Base-by-base conservation (phyloP, 2,797 vertebrate genomes). In the Carcharodon carcharias region DNA sequence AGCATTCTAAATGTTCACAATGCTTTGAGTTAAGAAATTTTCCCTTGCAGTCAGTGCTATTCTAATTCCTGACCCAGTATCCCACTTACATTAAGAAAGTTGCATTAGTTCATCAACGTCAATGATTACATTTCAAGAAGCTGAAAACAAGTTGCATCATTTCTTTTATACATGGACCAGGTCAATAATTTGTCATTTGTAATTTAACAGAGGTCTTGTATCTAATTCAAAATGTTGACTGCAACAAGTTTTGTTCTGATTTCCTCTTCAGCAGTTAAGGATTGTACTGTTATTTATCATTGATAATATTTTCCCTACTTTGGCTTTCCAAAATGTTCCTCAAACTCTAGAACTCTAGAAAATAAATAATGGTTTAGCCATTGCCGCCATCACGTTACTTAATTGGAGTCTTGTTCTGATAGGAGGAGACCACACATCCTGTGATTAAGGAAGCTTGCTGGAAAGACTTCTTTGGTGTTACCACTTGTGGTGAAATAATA, bases 151-250 rank as follows among this genome's bases (percentile, higher is more conserved):
- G 11, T 58, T 91, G 88, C 9, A 61, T 56, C 26, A 18, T 91
- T 61, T 91, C 88, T 91, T 61, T 61, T 12, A 31, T 61, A 12
- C 26, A 18, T 58, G 28, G 58, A 6, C 12, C 28, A 92, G 35
- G 56, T 92, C 89, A 63, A 92, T 92, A 92, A 35, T 61, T 58
- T 92, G 12, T 92, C 56, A 4, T 63, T 5, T 58, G 35, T n/a
- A 16, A 92, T 61, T 61, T n/a, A 92, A 63, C 56, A 92, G 56
- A 92, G 58, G 89, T 92, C 58, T 63, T 35, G 14, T 61, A 92
- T 63, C 35, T 58, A 61, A 92, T 56, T 92, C 89, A 92, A 92
- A 92, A 92, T 92, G n/a, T 92, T 92, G 89, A 92, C 89, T n/a
- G 89, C 58, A 63, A 63, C 56, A n/a, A 63, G 31, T 63, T 21